These are phyloP conservation scores for Climacteris rufus DNA, from an alignment of 2,113 vertebrate genomes.

Conservation along the genomic window DNA sequence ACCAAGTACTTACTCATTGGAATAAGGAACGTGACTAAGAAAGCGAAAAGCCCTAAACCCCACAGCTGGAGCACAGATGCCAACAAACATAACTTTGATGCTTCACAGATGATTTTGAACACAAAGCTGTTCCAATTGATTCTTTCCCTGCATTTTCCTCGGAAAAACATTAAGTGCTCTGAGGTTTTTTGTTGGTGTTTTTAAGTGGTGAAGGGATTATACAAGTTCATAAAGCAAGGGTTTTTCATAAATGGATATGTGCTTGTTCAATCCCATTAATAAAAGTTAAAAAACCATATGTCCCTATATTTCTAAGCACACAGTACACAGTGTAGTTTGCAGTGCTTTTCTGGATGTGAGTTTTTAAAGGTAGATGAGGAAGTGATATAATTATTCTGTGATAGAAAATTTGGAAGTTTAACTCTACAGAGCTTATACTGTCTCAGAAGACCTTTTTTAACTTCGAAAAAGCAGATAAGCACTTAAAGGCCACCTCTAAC, in stretches of 20 bases:
- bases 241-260: neutral
- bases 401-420: neutral
- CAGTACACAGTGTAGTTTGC: neutral
- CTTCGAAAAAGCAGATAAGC: neutral
- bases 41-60: neutral
- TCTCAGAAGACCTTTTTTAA: neutral
- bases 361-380: neutral
- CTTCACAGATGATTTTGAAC: neutral
- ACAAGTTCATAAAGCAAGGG: neutral
- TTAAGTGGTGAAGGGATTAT: conserved; percentile 20
- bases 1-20: neutral
- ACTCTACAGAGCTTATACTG: neutral
- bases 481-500: neutral
- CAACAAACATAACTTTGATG: neutral
- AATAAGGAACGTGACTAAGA: neutral
- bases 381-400: neutral
- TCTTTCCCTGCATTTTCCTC: conserved; percentile 32
- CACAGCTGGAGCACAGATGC: conserved; percentile 45
- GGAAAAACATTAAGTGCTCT: conserved; percentile 15
- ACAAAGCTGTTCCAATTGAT: conserved; percentile 20
- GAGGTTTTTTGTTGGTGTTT: conserved; percentile 43
- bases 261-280: conserved; percentile 25
- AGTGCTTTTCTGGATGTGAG: neutral
- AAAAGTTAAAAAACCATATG: conserved; percentile 43
- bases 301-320: neutral